Evolutionary conservation across 2,888 invertebrate genomes (phyloP).

Genomic region (Saturnia pavonia): DNA sequence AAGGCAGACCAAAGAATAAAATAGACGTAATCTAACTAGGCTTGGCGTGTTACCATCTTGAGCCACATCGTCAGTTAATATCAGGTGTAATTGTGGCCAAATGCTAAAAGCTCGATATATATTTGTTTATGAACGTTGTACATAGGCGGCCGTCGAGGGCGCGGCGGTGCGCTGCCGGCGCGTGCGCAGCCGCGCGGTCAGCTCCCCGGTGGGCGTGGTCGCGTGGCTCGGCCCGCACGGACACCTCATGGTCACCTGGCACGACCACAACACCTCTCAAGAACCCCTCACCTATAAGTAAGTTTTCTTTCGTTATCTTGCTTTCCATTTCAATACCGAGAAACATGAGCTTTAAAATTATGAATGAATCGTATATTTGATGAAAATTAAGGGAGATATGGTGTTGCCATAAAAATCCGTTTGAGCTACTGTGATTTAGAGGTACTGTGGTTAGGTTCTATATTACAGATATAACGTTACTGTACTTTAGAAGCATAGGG

Average conservation of each 20-base stretch:
- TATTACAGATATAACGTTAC: no score
- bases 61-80: neutral
- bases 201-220: conserved; percentile 84
- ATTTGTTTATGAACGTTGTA: neutral
- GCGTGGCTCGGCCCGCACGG: conserved; percentile 83
- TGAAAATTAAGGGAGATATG: neutral
- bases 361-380: neutral
- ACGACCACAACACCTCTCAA: conserved; percentile 63
- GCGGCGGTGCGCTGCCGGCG: conserved; percentile 64
- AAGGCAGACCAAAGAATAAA: no score
- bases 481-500: no score
- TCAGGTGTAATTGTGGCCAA: neutral
- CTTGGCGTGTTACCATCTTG: no score
- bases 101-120: no score
- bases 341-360: no score
- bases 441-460: no score
- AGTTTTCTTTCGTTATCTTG: neutral
- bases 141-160: conserved; percentile 52
- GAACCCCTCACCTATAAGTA: conserved; percentile 22
- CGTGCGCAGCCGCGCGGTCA: conserved; percentile 77
- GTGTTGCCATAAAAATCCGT: no score
- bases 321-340: no score
- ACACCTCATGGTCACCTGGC: conserved; percentile 86
- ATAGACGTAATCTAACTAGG: no score
- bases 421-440: no score